Conservation (phyloP, 2,888 invertebrate species). For the Scaptomyza reducta region DNA sequence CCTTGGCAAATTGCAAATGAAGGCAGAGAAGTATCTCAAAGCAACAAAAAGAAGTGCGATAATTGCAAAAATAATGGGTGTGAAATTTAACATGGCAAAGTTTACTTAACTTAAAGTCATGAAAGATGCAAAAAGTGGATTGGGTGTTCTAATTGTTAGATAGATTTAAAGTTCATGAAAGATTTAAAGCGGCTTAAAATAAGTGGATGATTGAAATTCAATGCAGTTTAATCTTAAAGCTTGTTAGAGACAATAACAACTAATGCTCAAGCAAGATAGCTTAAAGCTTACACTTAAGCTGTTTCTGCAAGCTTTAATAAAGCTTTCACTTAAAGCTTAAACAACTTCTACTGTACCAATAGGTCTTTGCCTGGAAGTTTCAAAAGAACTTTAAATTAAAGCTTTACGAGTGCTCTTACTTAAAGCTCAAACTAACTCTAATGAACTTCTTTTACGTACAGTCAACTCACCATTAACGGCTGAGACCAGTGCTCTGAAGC, state of each 20-base stretch:
- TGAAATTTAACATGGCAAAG: conserved; percentile 11
- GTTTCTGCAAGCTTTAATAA: not conserved
- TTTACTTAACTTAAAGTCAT: not conserved
- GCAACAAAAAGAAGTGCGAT: conserved; percentile 20
- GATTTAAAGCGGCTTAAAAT: not conserved
- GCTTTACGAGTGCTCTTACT: not conserved
- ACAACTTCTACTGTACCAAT: too few species aligned
- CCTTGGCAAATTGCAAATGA: conserved; percentile 19
- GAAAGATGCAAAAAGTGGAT: not conserved
- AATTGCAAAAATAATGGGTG: conserved; percentile 35
- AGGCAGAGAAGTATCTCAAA: conserved; percentile 7
- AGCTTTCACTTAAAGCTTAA: not conserved
- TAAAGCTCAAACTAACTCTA: too few species aligned
- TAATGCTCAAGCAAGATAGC: too few species aligned
- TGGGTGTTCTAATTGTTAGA: not conserved
- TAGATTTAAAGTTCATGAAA: not conserved
- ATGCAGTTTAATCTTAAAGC: not conserved
- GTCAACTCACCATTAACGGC: too few species aligned
- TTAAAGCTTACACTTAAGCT: too few species aligned
- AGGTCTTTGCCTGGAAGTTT: not conserved
- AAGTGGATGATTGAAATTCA: not conserved
- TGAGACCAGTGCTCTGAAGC: not conserved
- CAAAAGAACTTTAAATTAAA: not conserved
- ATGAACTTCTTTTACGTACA: too few species aligned
- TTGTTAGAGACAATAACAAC: not conserved